These are phyloP conservation scores for Corvus hawaiiensis DNA, from an alignment of 2,113 vertebrate genomes.

Conservation along the genomic window DNA sequence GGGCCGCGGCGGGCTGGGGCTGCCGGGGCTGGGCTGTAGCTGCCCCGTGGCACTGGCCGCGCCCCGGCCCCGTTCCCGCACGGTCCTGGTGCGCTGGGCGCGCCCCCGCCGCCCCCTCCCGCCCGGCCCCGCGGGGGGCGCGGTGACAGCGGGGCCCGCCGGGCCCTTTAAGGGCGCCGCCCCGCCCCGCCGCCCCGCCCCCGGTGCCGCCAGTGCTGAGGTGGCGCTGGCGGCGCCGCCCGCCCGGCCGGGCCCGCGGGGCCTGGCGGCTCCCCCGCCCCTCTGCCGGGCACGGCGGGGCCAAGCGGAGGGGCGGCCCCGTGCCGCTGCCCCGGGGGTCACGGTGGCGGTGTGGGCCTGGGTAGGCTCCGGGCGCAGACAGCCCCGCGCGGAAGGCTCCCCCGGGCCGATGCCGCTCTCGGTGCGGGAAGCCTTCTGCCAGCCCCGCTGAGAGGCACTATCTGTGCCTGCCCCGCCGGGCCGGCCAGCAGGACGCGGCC, in stretches of 20 bases:
- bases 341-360: neutral
- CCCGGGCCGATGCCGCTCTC: neutral
- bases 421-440: neutral
- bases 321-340: neutral
- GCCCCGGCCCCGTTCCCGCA: neutral
- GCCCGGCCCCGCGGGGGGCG: too few species aligned
- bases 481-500: neutral
- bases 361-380: accelerated
- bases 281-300: neutral
- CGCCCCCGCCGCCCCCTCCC: neutral
- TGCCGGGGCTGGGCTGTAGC: neutral
- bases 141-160: too few species aligned
- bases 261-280: neutral
- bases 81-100: too few species aligned
- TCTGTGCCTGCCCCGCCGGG: neutral
- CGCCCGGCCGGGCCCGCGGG: neutral
- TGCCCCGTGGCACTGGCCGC: neutral
- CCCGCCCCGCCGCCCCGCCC: too few species aligned
- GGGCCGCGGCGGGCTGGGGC: neutral
- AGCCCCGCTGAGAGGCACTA: neutral
- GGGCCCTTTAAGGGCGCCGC: too few species aligned
- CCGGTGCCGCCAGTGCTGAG: too few species aligned
- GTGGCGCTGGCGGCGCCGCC: too few species aligned
- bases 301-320: neutral
- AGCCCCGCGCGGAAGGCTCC: too few species aligned